These are phyloP conservation scores for Sebastes matsubarae DNA, from an alignment of 2,797 vertebrate species.

Conservation along the genomic window DNA sequence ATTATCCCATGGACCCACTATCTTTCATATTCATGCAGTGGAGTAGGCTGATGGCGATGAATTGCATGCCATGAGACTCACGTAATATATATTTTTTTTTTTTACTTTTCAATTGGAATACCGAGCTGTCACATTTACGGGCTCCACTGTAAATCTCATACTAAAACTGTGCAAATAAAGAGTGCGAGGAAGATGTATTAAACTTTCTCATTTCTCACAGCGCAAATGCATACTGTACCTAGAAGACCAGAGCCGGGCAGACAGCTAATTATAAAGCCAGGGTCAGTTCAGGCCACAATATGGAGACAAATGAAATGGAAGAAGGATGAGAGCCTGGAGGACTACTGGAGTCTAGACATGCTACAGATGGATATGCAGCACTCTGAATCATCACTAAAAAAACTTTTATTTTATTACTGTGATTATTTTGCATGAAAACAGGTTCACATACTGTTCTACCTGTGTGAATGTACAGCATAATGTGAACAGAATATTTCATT, in stretches of 20 bases:
- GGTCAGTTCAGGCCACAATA: conserved; percentile 36
- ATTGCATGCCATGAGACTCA: conserved; percentile 1
- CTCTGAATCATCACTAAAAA: neutral
- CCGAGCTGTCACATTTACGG: conserved; percentile 33
- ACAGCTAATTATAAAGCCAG: conserved; percentile 47
- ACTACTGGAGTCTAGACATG: neutral
- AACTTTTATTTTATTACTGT: neutral
- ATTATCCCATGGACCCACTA: conserved; percentile 16
- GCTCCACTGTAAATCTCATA: conserved; percentile 23
- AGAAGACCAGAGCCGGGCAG: conserved; percentile 19
- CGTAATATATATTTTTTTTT: neutral
- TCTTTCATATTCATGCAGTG: conserved; percentile 21
- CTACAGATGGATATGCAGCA: conserved; percentile 8
- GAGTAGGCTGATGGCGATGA: conserved; percentile 21
- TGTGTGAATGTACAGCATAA: neutral
- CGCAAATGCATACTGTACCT: conserved; percentile 18
- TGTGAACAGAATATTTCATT: neutral
- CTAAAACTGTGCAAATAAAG: conserved; percentile 31
- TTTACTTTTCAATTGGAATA: conserved; percentile 24
- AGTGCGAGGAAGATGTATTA: conserved; percentile 9
- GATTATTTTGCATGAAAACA: conserved; percentile 2
- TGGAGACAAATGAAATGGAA: conserved; percentile 34
- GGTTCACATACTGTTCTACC: neutral
- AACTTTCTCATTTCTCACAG: conserved; percentile 14
- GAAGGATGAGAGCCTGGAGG: neutral